phyloP scores from a whole-genome alignment of 64 coral and sea anemone species.

The Pocillopora damicornis region DNA sequence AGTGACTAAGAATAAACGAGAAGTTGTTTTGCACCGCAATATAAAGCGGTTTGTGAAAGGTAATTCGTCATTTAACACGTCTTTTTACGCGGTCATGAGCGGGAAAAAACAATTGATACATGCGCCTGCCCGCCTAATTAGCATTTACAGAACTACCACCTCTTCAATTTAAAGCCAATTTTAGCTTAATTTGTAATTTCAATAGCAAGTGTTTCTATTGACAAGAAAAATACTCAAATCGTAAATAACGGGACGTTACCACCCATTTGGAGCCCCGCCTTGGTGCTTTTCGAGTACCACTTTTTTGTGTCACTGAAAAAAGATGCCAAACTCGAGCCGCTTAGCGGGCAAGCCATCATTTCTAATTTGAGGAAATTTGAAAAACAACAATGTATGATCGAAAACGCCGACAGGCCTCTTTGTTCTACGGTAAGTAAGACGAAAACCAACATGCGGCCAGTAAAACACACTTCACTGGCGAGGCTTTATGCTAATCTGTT shows the following conservation, averaged over 20 bases:
- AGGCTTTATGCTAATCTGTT: slow-evolving; percentile 6
- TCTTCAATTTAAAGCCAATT: not conserved
- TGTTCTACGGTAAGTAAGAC: not conserved
- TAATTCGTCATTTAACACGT: slow-evolving; percentile 4
- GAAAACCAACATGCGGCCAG: not conserved
- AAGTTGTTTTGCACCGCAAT: slow-evolving; percentile 13
- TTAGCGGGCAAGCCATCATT: not conserved
- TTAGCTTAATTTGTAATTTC: not conserved
- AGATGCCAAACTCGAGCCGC: not conserved
- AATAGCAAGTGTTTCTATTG: not conserved
- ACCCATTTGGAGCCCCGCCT: not conserved
- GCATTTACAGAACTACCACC: not conserved
- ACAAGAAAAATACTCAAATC: not conserved
- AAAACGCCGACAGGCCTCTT: not conserved
- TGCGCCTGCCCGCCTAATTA: not conserved
- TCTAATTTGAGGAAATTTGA: not conserved
- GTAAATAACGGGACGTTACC: not conserved
- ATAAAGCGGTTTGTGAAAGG: slow-evolving; percentile 2
- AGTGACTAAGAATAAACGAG: not conserved
- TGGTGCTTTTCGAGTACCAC: not conserved
- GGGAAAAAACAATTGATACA: not conserved
- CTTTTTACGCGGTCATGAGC: not conserved
- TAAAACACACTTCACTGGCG: not conserved
- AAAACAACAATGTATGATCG: not conserved
- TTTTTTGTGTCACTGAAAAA: not conserved